Percentiles rank a stretch among this genome's conserved stretches.
phyloP scores from a whole-genome alignment of 64 coral and sea anemone species.

The Stichodactyla mertensii region DNA sequence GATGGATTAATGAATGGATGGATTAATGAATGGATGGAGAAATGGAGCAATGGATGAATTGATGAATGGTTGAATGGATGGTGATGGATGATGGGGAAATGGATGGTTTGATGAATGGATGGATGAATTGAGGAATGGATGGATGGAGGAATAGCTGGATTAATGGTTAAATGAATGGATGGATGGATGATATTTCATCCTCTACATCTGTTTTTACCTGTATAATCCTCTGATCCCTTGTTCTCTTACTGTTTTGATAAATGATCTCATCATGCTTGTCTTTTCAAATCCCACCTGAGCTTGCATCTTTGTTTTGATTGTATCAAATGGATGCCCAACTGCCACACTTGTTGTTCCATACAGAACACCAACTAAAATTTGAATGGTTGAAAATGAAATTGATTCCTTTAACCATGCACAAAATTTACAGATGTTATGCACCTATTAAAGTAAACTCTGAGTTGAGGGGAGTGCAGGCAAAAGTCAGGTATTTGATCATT shows the following conservation, averaged over 20 bases:
- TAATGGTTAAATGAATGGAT: neutral
- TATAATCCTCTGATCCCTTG: constrained; percentile 91
- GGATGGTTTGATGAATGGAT: too few relatives aligned
- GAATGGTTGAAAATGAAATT: neutral
- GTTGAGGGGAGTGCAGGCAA: too few relatives aligned
- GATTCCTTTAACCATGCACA: too few relatives aligned
- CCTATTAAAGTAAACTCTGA: too few relatives aligned
- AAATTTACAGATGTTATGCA: too few relatives aligned
- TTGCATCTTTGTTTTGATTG: constrained; percentile 93
- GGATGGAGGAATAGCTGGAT: too few relatives aligned
- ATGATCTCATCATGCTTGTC: constrained; percentile 66
- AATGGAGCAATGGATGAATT: too few relatives aligned
- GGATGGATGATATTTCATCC: neutral
- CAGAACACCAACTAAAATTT: constrained; percentile 72
- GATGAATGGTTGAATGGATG: too few relatives aligned
- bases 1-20: neutral
- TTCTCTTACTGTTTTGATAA: constrained; percentile 71
- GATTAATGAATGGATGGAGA: neutral
- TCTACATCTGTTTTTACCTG: constrained; percentile 12
- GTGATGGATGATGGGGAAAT: too few relatives aligned
- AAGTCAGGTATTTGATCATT: too few relatives aligned
- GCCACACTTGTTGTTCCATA: constrained; percentile 95
- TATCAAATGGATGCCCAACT: constrained; percentile 89
- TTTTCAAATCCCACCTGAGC: constrained; percentile 83
- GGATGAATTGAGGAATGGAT: too few relatives aligned